phyloP scores from a whole-genome alignment of 2,113 vertebrate genomes.

The Sardina pilchardus region DNA sequence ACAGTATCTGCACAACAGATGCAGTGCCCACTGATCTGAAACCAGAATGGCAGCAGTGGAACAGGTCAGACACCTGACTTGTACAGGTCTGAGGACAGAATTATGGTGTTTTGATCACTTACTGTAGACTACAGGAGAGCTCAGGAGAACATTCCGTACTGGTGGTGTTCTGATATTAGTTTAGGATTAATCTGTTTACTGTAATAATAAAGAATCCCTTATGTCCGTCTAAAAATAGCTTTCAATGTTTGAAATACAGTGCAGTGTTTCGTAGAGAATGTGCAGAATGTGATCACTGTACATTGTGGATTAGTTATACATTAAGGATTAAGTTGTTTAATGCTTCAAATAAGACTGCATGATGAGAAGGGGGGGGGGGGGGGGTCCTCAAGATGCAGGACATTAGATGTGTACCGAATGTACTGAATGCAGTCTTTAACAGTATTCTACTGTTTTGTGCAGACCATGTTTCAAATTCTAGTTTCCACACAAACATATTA shows the following conservation, averaged over 20 bases:
- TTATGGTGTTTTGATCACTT: too few species aligned
- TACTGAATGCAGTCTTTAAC: too few species aligned
- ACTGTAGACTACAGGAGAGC: neutral
- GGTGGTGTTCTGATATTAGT: neutral
- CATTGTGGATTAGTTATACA: neutral
- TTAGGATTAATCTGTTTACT: neutral
- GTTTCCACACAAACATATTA: too few species aligned
- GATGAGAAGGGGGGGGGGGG: too few species aligned
- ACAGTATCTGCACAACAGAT: neutral
- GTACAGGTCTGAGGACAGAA: neutral
- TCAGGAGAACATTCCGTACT: neutral
- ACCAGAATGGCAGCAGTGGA: neutral
- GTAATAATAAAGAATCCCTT: neutral
- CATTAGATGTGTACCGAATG: too few species aligned
- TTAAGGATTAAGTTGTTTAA: neutral
- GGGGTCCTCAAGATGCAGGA: too few species aligned
- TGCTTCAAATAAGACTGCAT: neutral
- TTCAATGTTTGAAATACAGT: neutral
- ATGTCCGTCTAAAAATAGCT: neutral
- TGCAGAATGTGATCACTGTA: neutral
- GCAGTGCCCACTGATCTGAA: too few species aligned
- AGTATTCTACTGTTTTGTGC: too few species aligned
- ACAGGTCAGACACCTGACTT: neutral
- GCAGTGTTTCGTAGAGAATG: neutral
- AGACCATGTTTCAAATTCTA: too few species aligned